phyloP scores from a whole-genome alignment of 2,888 invertebrate genomes.

The Notocelia uddmanniana region DNA sequence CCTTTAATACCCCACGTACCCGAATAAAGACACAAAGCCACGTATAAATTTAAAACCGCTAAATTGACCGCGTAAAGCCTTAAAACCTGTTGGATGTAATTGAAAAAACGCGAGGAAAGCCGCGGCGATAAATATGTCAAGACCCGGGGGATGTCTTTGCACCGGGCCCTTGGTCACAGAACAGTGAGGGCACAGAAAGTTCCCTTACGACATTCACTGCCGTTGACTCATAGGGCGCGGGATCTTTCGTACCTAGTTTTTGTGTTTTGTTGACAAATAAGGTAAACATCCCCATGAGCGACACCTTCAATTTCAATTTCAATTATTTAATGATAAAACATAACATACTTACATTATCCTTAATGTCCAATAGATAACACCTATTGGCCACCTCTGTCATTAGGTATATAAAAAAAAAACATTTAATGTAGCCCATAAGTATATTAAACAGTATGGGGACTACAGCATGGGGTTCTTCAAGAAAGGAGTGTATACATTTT shows the following conservation, averaged over 20 bases:
- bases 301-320: too few species aligned
- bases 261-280: too few species aligned
- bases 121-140: slow-evolving; percentile 59
- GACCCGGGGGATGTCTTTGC: slow-evolving; percentile 49
- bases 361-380: too few species aligned
- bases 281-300: too few species aligned
- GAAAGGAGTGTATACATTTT: too few species aligned
- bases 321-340: too few species aligned
- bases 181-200: slow-evolving; percentile 25
- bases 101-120: slow-evolving; percentile 53
- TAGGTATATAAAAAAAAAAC: too few species aligned
- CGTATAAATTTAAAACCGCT: slow-evolving; percentile 40
- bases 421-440: too few species aligned
- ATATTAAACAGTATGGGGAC: too few species aligned
- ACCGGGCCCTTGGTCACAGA: slow-evolving; percentile 46
- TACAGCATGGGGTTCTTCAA: too few species aligned
- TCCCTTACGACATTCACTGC: neutral
- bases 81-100: slow-evolving; percentile 55
- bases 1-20: slow-evolving; percentile 18
- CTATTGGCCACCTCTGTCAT: too few species aligned
- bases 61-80: slow-evolving; percentile 44
- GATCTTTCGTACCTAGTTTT: neutral
- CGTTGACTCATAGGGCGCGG: neutral
- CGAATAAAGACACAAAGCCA: slow-evolving; percentile 28
- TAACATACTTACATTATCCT: too few species aligned